Evolutionary conservation across 2,113 vertebrate genomes (phyloP).

Genomic region (Oenanthe melanoleuca): DNA sequence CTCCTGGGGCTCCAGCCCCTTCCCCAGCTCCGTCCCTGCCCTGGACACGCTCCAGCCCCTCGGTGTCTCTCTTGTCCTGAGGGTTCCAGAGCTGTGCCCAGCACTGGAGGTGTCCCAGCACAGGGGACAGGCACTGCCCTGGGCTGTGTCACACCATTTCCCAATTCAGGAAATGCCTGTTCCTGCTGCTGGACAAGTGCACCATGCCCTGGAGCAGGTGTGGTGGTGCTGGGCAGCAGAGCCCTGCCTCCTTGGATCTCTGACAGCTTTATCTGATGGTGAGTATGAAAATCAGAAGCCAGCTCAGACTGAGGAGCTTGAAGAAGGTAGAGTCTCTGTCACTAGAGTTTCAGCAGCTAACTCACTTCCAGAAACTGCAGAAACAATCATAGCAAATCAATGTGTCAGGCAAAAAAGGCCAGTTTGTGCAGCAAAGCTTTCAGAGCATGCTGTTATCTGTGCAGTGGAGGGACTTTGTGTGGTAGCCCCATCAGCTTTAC

Average conservation of each 20-base stretch:
- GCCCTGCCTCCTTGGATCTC: rapidly evolving
- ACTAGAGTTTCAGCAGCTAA: background rate
- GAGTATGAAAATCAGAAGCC: rapidly evolving
- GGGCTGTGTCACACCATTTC: background rate
- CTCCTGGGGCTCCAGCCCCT: background rate
- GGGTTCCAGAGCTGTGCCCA: background rate
- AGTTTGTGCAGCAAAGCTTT: background rate
- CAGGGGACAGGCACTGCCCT: background rate
- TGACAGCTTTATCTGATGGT: rapidly evolving
- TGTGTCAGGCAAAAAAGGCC: rapidly evolving
- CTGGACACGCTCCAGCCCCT: background rate
- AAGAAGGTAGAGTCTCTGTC: rapidly evolving
- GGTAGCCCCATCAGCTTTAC: background rate
- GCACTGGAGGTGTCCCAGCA: background rate
- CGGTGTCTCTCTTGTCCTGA: background rate
- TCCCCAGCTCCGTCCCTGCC: background rate
- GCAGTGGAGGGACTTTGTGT: rapidly evolving
- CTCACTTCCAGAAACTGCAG: background rate
- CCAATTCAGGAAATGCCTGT: background rate
- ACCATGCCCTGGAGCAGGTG: background rate
- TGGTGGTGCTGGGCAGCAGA: rapidly evolving
- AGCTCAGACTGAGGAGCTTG: background rate
- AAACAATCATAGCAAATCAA: background rate
- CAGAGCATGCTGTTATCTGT: background rate
- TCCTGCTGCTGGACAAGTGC: background rate